Percentiles rank a stretch among this genome's conserved stretches.
Conservation (phyloP, 1,140 invertebrate genomes). For the Sinonovacula constricta region DNA sequence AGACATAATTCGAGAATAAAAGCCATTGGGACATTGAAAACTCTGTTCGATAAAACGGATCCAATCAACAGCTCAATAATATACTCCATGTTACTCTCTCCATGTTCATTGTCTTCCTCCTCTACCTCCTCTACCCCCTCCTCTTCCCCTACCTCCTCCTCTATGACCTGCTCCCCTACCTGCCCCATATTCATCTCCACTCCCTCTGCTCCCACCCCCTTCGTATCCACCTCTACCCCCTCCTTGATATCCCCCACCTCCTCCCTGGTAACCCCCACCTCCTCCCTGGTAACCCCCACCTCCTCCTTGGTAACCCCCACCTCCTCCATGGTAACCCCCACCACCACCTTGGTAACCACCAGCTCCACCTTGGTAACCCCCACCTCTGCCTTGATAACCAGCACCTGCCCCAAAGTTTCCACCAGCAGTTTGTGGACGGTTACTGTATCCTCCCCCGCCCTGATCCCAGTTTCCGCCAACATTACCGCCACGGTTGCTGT, state of each 20-base stretch:
- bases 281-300: no score
- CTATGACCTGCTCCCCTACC: constrained; percentile 28
- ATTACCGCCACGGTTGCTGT: constrained; percentile 28
- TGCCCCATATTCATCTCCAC: constrained; percentile 41
- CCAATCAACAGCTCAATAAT: no score
- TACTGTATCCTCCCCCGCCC: constrained; percentile 57
- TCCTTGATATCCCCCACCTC: no score
- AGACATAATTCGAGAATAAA: no score
- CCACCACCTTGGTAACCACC: constrained; percentile 50
- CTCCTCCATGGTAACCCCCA: constrained; percentile 51
- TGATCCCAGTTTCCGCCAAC: constrained; percentile 51
- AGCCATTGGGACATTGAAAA: no score
- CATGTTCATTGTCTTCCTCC: constrained; percentile 41
- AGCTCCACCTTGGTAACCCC: constrained; percentile 64
- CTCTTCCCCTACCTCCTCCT: constrained; percentile 32
- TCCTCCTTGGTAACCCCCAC: no score
- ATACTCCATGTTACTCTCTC: constrained; percentile 21
- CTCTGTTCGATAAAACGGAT: no score
- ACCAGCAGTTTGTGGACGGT: constrained; percentile 36
- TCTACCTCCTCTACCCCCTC: constrained; percentile 43
- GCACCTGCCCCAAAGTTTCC: constrained; percentile 58
- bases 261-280: no score
- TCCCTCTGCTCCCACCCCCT: constrained; percentile 54
- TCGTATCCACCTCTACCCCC: no score
- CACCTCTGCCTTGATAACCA: constrained; percentile 69